Evolutionary conservation across 2,113 vertebrate genomes (phyloP).

Genomic region (Zeus faber): DNA sequence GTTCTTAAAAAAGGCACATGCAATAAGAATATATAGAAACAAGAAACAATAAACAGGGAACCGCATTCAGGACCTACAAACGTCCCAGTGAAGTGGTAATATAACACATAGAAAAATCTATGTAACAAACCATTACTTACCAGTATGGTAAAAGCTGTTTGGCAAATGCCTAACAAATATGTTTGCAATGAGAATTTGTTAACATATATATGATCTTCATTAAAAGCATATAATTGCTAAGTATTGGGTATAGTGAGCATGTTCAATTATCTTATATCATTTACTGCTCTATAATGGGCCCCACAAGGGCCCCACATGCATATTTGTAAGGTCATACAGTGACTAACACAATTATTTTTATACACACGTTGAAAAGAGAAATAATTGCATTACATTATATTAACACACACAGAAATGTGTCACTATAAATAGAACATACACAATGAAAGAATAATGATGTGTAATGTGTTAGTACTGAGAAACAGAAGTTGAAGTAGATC

Average conservation of each 20-base stretch:
- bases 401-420: too few relatives aligned
- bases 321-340: too few relatives aligned
- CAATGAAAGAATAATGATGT: constrained; percentile 9
- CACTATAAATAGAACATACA: constrained; percentile 15
- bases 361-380: constrained; percentile 12
- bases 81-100: too few relatives aligned
- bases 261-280: too few relatives aligned
- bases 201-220: not conserved
- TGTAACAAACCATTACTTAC: not conserved
- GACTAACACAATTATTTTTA: not conserved
- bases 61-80: not conserved
- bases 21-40: not conserved
- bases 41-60: not conserved
- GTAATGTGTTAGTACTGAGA: too few relatives aligned
- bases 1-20: not conserved
- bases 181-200: not conserved
- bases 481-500: too few relatives aligned
- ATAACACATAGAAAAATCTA: not conserved
- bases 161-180: not conserved
- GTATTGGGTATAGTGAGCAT: too few relatives aligned
- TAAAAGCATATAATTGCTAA: not conserved
- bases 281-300: too few relatives aligned
- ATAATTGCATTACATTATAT: constrained; percentile 2
- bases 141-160: not conserved
- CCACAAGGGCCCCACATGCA: too few relatives aligned